A percentile compares a stretch with the other conserved stretches of the same genome.
Conservation (phyloP, 2,888 invertebrate genomes). For the Machimus atricapillus region DNA sequence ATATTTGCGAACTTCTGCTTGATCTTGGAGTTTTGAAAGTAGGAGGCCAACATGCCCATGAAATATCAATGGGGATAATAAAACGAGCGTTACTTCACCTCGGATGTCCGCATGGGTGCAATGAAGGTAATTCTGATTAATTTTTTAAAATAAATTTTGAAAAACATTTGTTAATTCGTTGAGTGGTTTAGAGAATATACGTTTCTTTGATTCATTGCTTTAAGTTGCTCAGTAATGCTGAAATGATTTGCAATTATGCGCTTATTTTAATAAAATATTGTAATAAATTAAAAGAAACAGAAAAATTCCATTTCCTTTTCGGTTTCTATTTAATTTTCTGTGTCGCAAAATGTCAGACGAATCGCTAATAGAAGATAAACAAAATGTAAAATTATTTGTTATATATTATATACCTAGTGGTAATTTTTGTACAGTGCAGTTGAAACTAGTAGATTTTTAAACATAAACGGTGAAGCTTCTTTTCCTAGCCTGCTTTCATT, state of each 20-base stretch:
- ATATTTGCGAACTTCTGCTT: slow-evolving; percentile 88
- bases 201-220: neutral
- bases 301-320: neutral
- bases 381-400: neutral
- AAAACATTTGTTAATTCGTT: neutral
- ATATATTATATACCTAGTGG: neutral
- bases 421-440: neutral
- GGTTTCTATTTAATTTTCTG: neutral
- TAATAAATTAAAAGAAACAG: neutral
- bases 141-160: neutral
- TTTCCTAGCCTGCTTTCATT: neutral
- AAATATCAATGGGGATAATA: slow-evolving; percentile 61
- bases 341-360: neutral
- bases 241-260: neutral
- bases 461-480: no score
- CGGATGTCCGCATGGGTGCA: slow-evolving; percentile 95
- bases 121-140: slow-evolving; percentile 67
- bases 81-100: slow-evolving; percentile 74
- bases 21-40: slow-evolving; percentile 84
- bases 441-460: neutral
- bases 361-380: neutral
- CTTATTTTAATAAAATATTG: neutral
- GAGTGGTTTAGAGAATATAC: neutral
- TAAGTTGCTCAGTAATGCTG: neutral
- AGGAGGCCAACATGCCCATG: slow-evolving; percentile 62